These are phyloP conservation scores for Capra hircus DNA, from an alignment of 2,113 vertebrate genomes.

Conservation along the genomic window DNA sequence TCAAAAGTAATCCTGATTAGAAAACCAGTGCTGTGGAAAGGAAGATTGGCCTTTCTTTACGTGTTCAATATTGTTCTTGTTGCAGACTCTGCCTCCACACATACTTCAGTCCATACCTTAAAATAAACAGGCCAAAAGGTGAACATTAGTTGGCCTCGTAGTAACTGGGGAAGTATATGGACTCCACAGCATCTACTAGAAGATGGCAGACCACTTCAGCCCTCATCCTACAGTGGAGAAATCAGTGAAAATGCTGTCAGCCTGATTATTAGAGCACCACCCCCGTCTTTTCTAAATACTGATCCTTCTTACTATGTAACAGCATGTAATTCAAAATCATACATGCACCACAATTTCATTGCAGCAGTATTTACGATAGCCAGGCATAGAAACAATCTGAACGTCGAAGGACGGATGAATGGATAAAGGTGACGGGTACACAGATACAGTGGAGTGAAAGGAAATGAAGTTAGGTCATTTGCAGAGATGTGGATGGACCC, in stretches of 20 bases:
- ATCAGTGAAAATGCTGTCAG: neutral
- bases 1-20: neutral
- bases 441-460: neutral
- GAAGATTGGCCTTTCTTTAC: neutral
- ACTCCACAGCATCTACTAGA: fast-evolving
- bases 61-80: neutral
- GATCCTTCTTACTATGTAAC: neutral
- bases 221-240: neutral
- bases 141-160: neutral
- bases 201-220: fast-evolving
- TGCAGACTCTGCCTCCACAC: neutral
- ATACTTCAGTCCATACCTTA: neutral
- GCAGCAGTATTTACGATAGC: neutral
- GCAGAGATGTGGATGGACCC: neutral
- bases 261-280: neutral
- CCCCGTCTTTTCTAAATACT: neutral
- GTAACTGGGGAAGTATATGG: neutral
- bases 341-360: neutral
- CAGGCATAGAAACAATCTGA: neutral
- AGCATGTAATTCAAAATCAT: neutral
- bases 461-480: neutral
- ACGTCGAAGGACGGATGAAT: fast-evolving
- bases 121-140: neutral
- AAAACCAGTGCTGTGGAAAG: neutral
- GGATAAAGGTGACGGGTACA: neutral